Base-by-base conservation (phyloP, 2,113 vertebrate genomes). In the Arothron firmamentum region DNA sequence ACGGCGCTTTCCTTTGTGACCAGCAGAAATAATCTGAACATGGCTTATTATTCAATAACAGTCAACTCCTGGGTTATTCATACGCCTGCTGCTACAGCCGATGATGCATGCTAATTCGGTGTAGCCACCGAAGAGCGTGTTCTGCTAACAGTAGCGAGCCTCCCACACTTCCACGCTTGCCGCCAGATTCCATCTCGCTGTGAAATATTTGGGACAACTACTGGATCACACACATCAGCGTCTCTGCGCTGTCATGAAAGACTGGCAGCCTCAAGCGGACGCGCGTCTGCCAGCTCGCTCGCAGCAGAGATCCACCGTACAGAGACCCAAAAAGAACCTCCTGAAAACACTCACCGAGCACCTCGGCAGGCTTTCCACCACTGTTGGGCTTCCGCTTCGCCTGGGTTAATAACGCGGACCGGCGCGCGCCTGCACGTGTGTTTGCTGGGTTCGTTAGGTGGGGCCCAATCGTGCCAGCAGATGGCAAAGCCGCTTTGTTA, bases 401-500 rank as follows among this genome's bases (percentile, higher is more conserved):
- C 61, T 73, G 18, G 56, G 77, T 83, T 85, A 76, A 78, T 80
- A 84, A 79, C 60, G 67, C 56, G 70, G 3, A 3, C 25, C 56
- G 48, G 59, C 61, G 61, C 49, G 50, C 47, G 62, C 17, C 31
- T 21, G 8, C 31, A 51, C 55, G 46, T 48, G 51, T 50, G 59
- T 63, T 41, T 71, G 65, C 70, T 77, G 59, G 67, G 75, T 83
- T 88, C 86, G 89, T 90, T 89, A 90, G 67, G 83, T 76, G 62
- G 62, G 85, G 67, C 84, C 70, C 71, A 74, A 88, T 90, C 75
- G 77, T 82, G 67, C 71, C 85, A 81, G 87, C 91, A 91, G 88
- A 91, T 92, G 88, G 89, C 85, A 90, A 88, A 87, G 78, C 59
- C 61, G 89, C 82, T 84, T 79, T 83, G 74, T 90, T 90, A 89